Base-by-base conservation (phyloP, 1,140 invertebrate species). In the Lepidurus packardi region DNA sequence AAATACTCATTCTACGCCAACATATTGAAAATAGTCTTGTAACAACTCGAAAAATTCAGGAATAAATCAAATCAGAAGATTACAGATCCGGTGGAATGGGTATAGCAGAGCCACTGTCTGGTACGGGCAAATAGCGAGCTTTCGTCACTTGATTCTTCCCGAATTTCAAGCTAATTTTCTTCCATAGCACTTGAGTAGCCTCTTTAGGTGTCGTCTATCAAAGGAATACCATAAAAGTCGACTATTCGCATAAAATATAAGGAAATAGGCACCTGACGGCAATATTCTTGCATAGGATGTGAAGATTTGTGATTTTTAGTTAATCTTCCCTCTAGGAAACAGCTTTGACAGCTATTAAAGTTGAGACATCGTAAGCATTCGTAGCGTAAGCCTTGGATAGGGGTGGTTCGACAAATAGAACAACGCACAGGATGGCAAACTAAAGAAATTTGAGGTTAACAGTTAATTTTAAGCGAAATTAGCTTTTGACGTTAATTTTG, bases 221-320 rank as follows among this genome's bases (percentile, higher is more conserved):
- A 24, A 81, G 78, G 82, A 11, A 78, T 24, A 42, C 1, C 78
- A 47, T 75, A 65, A 77, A 47, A 78, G 42, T 73, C 73, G 43
- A 79, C 80, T 43, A 44, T 73, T 45, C 16, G 73, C 45, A 42
- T 45, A 73, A 34, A 78, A 47, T 43, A 77, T 8, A 21, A 76
- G 25, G 77, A 41, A 76, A 45, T 78, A 76, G 80, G 77, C 84
- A 88, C 88, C 85, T 88, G 85, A n/a, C 84, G 84, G 80, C 91
- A 92, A 85, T 93, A 93, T 87, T 94, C 92, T 82, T 93, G 90
- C 86, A 91, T 90, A 73, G 91, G 91, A 87, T 94, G 92, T 73
- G 89, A 90, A 9, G 91, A 82, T 86, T 93, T 93, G 83, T 94
- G 92, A 80, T 88, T 89, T 83, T 90, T 90, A 8, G 89, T 89